These are phyloP conservation scores for Pteronotus mesoamericanus DNA, from an alignment of 2,797 vertebrate genomes.

Conservation along the genomic window DNA sequence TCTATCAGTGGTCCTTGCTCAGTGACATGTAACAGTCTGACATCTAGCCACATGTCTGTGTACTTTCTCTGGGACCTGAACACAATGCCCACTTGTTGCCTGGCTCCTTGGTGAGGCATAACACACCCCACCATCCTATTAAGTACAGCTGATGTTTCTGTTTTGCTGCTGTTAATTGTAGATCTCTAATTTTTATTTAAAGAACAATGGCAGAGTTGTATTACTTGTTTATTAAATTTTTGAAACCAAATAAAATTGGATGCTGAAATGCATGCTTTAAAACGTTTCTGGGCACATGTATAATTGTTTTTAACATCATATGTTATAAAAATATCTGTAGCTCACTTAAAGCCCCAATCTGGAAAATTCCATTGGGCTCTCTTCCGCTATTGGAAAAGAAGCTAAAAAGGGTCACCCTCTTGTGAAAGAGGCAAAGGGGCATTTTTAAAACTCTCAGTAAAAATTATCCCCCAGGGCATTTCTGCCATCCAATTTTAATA, in stretches of 20 bases:
- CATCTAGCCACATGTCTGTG: neutral
- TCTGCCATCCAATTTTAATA: neutral
- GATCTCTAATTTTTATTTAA: constrained; percentile 50
- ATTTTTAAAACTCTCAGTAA: constrained; percentile 13
- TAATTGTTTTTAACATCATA: constrained; percentile 50
- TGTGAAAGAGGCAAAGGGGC: neutral
- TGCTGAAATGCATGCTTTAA: constrained; percentile 16
- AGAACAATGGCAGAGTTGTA: neutral
- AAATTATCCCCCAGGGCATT: neutral
- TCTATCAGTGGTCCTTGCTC: neutral
- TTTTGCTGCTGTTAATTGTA: constrained; percentile 41
- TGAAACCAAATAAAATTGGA: constrained; percentile 55
- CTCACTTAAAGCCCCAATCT: constrained; percentile 17
- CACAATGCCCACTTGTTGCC: neutral
- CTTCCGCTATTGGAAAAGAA: neutral
- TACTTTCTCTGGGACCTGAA: neutral
- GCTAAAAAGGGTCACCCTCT: neutral
- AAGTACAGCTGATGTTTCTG: neutral
- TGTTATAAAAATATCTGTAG: constrained; percentile 55
- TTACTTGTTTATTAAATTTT: constrained; percentile 52
- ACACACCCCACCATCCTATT: neutral
- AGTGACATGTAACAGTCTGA: neutral
- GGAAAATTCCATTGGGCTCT: constrained; percentile 51
- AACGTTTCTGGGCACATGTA: constrained; percentile 48
- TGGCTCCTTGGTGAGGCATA: neutral